Percentiles rank a stretch among this genome's conserved stretches.
Evolutionary conservation across 30 jellyfish, hydroid and myxozoan species (phyloP).

Genomic region (Pseudorhiza aurosa): DNA sequence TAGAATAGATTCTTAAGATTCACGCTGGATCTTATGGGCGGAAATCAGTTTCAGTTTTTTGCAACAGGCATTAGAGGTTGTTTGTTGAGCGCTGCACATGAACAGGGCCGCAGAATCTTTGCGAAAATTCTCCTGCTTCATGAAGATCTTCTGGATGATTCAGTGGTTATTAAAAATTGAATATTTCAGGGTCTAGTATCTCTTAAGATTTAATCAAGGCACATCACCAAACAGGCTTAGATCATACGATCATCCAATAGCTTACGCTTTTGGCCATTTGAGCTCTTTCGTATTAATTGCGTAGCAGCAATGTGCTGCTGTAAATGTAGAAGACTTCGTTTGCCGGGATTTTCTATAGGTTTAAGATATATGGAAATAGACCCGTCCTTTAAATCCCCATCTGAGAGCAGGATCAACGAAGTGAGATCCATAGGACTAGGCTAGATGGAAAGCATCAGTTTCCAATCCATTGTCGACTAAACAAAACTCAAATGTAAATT

Average conservation of each 20-base stretch:
- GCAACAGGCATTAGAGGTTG: background rate
- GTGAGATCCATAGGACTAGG: slow-evolving; percentile 7
- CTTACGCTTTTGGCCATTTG: background rate
- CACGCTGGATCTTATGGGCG: background rate
- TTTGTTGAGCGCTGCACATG: background rate
- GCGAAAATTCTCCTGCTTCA: background rate
- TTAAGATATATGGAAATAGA: background rate
- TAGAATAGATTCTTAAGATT: too few species aligned
- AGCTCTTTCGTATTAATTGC: background rate
- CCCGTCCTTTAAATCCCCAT: background rate
- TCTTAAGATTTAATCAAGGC: background rate
- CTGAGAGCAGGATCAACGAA: background rate
- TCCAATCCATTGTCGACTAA: slow-evolving; percentile 5
- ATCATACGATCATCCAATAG: background rate
- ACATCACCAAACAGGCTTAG: background rate
- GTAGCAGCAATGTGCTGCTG: slow-evolving; percentile 15
- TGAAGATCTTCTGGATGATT: background rate
- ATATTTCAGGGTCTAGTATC: background rate
- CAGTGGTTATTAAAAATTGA: background rate
- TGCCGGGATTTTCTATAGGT: background rate
- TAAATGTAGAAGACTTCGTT: background rate
- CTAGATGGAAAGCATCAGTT: slow-evolving; percentile 8
- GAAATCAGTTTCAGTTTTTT: background rate
- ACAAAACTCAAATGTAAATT: slow-evolving; percentile 1
- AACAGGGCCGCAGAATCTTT: background rate